phyloP scores from a whole-genome alignment of 2,888 invertebrate species.

The Yponomeuta malinellus region DNA sequence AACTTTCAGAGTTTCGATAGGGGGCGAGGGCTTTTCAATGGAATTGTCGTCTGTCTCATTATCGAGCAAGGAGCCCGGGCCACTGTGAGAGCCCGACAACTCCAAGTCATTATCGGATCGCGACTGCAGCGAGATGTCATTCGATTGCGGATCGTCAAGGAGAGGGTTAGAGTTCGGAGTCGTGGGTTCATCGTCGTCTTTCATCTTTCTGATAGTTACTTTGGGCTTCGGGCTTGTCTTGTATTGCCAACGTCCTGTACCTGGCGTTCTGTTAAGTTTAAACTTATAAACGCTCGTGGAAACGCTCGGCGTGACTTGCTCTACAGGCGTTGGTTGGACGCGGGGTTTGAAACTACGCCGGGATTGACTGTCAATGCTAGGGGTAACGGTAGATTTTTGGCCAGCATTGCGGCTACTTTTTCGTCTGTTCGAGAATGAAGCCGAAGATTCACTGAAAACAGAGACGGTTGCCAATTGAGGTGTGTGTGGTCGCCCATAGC shows the following conservation, averaged over 20 bases:
- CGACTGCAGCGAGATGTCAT: slow-evolving; percentile 74
- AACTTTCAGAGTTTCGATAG: slow-evolving; percentile 88
- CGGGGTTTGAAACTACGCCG: slow-evolving; percentile 83
- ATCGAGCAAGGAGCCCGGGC: slow-evolving; percentile 77
- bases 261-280: slow-evolving; percentile 87
- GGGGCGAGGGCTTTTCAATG: slow-evolving; percentile 75
- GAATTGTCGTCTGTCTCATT: slow-evolving; percentile 79
- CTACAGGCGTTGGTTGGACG: slow-evolving; percentile 73
- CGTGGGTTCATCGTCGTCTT: slow-evolving; percentile 72
- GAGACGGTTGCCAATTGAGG: slow-evolving; percentile 79
- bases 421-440: slow-evolving; percentile 72
- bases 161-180: slow-evolving; percentile 63
- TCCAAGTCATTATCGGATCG: slow-evolving; percentile 81
- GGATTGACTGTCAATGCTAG: slow-evolving; percentile 55
- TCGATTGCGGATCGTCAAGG: slow-evolving; percentile 60
- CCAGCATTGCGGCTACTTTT: slow-evolving; percentile 62
- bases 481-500: slow-evolving; percentile 65
- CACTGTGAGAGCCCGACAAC: slow-evolving; percentile 81
- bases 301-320: slow-evolving; percentile 62
- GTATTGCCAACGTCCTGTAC: slow-evolving; percentile 93
- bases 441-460: slow-evolving; percentile 79
- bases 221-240: slow-evolving; percentile 92
- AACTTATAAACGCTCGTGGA: slow-evolving; percentile 85
- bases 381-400: slow-evolving; percentile 59
- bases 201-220: slow-evolving; percentile 84